These are phyloP conservation scores for Sebastes itinus DNA, from an alignment of 2,797 vertebrate genomes.

Conservation along the genomic window DNA sequence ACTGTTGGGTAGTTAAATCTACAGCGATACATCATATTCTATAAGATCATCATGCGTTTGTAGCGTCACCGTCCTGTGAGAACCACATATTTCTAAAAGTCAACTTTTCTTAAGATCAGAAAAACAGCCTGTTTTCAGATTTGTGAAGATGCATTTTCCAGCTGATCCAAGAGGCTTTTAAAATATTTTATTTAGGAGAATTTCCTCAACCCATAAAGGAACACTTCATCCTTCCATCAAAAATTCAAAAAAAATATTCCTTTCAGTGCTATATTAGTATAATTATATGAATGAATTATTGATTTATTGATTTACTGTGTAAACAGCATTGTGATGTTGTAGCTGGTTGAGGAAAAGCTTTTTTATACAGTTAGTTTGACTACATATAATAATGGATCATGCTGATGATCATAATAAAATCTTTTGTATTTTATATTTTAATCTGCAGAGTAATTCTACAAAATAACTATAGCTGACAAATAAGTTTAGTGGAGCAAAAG, in stretches of 20 bases:
- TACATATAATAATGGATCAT: not conserved
- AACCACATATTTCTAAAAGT: rapidly evolving
- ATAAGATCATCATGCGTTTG: no score
- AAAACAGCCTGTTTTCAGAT: no score
- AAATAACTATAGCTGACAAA: not conserved
- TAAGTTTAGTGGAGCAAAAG: not conserved
- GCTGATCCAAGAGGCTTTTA: no score
- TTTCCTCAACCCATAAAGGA: no score
- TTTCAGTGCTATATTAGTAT: not conserved
- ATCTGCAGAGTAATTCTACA: not conserved
- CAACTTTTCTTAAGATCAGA: no score
- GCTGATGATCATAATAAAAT: not conserved
- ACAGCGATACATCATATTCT: no score
- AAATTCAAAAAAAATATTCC: no score
- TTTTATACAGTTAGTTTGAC: not conserved
- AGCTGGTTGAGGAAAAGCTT: not conserved
- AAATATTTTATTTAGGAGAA: no score
- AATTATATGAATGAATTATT: not conserved
- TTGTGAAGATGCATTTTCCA: no score
- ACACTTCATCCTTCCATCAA: not conserved
- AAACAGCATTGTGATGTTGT: not conserved
- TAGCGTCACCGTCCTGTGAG: rapidly evolving
- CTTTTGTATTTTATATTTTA: not conserved
- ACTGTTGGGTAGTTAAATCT: not conserved
- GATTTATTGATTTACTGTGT: not conserved